Conservation (phyloP, 64 coral and sea anemone species). For the Stichodactyla helianthus region DNA sequence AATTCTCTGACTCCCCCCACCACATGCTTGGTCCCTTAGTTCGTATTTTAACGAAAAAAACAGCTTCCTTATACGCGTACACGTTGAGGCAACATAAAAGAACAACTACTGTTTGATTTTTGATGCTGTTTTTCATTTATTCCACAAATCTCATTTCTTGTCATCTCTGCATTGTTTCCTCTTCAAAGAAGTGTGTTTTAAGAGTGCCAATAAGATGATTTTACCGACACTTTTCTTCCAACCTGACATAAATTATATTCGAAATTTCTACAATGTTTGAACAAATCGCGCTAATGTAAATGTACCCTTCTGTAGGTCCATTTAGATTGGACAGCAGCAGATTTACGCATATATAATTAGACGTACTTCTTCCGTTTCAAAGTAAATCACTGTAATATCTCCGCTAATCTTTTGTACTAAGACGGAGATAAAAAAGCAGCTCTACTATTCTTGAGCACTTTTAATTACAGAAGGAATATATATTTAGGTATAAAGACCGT, state of each 20-base stretch:
- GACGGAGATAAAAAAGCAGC: neutral
- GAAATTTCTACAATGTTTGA: neutral
- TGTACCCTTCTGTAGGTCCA: neutral
- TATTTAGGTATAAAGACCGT: neutral
- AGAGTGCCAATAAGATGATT: neutral
- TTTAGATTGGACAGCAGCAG: neutral
- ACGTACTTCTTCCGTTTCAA: neutral
- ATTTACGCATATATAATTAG: neutral
- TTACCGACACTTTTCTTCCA: neutral
- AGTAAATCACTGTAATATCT: neutral
- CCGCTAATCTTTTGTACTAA: neutral
- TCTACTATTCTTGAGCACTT: neutral
- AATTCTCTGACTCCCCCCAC: no score
- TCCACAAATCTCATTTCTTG: neutral
- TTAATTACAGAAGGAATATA: neutral
- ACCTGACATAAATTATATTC: neutral
- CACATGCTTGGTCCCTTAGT: no score
- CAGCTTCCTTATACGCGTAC: no score
- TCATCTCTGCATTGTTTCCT: neutral
- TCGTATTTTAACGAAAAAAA: neutral
- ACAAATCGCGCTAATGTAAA: neutral
- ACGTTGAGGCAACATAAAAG: no score
- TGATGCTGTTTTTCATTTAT: neutral
- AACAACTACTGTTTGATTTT: no score
- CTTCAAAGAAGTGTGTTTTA: neutral